Percentiles rank a stretch among this genome's conserved stretches.
These are phyloP conservation scores for Xanthorhoe designata DNA, from an alignment of 2,888 invertebrate genomes.

Conservation along the genomic window DNA sequence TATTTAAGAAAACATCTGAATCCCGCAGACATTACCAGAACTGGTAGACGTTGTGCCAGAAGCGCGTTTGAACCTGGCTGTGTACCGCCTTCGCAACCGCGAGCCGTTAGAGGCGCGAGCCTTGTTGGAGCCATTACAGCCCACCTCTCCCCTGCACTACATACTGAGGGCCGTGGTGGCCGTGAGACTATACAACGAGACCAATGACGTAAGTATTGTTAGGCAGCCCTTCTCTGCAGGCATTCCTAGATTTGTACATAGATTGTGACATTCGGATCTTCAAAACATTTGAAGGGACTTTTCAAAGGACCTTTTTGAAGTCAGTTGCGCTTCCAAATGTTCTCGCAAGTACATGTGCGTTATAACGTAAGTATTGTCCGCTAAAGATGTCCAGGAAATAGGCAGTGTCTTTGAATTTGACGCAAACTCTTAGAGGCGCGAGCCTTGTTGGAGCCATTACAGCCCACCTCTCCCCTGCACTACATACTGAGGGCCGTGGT, in stretches of 20 bases:
- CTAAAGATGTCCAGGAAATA: no score
- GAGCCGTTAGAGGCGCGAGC: conserved; percentile 95
- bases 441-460: conserved; percentile 94
- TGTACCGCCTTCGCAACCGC: conserved; percentile 95
- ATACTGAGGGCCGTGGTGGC: conserved; percentile 98
- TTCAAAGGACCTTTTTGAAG: no score
- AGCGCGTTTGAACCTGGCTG: conserved; percentile 97
- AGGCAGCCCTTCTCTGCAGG: no score
- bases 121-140: conserved; percentile 95
- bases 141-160: conserved; percentile 97
- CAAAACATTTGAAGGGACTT: no score
- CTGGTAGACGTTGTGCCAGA: conserved; percentile 98
- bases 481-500: conserved; percentile 98
- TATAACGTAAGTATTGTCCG: no score
- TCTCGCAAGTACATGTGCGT: no score
- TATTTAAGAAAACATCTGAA: no score
- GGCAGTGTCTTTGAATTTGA: no score
- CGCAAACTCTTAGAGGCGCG: conserved; percentile 92
- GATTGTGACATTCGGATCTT: not conserved
- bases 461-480: conserved; percentile 97
- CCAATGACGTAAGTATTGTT: conserved; percentile 90
- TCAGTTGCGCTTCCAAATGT: no score
- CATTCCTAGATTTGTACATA: no score
- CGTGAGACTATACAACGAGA: conserved; percentile 96
- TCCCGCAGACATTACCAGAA: conserved; percentile 89